phyloP scores from a whole-genome alignment of 1,140 invertebrate genomes.

The Panagrolaimus sp. region DNA sequence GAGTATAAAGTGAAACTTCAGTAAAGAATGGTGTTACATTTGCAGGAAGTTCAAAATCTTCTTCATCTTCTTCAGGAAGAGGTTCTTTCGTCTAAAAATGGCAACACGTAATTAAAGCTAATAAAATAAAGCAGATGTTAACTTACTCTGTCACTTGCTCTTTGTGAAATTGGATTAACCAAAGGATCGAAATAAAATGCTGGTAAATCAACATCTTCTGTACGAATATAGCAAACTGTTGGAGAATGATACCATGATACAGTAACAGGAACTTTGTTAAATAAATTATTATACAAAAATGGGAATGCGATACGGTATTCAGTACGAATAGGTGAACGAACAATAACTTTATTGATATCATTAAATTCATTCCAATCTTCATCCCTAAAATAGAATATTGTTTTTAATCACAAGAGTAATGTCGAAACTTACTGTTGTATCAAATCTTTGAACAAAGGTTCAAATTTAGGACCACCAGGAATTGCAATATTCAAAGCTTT shows the following conservation, averaged over 20 bases:
- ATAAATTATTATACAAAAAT: slow-evolving; percentile 87
- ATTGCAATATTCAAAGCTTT: slow-evolving; percentile 99
- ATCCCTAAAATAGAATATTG: slow-evolving; percentile 68
- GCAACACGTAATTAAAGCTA: no score
- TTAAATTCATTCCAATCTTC: slow-evolving; percentile 99
- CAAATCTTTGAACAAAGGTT: slow-evolving; percentile 94
- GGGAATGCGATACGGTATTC: slow-evolving; percentile 99
- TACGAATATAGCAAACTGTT: slow-evolving; percentile 98
- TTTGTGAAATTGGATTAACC: slow-evolving; percentile 95
- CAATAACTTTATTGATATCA: slow-evolving; percentile 99
- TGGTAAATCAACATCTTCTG: slow-evolving; percentile 98
- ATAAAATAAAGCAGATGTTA: slow-evolving; percentile 15
- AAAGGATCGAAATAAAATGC: slow-evolving; percentile 99
- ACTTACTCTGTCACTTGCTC: slow-evolving; percentile 74
- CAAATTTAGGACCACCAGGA: slow-evolving; percentile 98
- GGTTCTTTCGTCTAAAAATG: not conserved
- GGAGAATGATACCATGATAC: slow-evolving; percentile 79
- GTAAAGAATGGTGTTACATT: slow-evolving; percentile 83
- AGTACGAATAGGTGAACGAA: slow-evolving; percentile 91
- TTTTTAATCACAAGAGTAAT: slow-evolving; percentile 23
- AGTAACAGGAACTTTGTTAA: slow-evolving; percentile 54
- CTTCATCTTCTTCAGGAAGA: slow-evolving; percentile 71
- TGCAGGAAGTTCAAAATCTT: slow-evolving; percentile 86
- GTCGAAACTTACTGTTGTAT: slow-evolving; percentile 73
- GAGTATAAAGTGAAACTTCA: slow-evolving; percentile 90